phyloP scores from a whole-genome alignment of 2,113 vertebrate genomes.

The Serinus canaria region DNA sequence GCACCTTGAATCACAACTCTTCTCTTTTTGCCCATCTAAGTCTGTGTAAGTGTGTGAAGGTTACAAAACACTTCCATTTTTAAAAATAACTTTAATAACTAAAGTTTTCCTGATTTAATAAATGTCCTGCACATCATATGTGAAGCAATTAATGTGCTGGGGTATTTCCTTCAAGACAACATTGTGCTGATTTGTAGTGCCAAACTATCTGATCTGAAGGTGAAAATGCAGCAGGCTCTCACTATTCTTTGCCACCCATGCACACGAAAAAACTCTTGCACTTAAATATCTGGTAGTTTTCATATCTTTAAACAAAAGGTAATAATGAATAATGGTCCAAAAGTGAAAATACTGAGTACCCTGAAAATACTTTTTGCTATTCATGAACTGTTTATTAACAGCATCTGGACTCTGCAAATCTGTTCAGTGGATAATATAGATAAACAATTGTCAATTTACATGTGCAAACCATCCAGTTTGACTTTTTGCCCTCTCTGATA shows the following conservation, averaged over 20 bases:
- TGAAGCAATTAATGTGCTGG: not conserved
- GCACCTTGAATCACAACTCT: not conserved
- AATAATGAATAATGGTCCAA: not conserved
- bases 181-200: not conserved
- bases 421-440: not conserved
- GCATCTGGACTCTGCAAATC: not conserved
- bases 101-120: not conserved
- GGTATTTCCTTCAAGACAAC: not conserved
- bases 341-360: not conserved
- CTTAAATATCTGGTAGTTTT: not conserved
- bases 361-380: not conserved
- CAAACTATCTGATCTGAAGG: not conserved
- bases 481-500: not conserved
- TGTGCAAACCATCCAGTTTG: not conserved
- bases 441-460: slow-evolving; percentile 20
- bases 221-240: not conserved
- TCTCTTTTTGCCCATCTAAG: not conserved
- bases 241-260: not conserved
- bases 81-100: not conserved
- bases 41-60: not conserved
- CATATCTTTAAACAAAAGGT: not conserved
- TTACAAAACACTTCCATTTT: not conserved
- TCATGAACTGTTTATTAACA: not conserved
- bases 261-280: not conserved
- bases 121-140: not conserved